Base-by-base conservation (phyloP, 2,888 invertebrate species). In the Cheilosia urbana region DNA sequence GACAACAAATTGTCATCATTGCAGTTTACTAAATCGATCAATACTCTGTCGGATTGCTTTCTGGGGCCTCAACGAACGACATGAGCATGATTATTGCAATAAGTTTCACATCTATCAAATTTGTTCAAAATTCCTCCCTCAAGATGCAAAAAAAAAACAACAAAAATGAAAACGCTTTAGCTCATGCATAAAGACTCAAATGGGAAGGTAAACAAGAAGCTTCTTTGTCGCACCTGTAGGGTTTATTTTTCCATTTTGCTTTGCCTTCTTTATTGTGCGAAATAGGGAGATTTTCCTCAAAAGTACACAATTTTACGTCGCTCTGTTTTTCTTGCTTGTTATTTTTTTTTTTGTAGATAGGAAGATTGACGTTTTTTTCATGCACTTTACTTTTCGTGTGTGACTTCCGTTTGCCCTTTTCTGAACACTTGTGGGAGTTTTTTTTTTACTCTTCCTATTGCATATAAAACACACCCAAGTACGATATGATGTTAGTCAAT, bases 401-500 rank as follows among this genome's bases (percentile, higher is more conserved):
- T 58, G 57, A 66, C 65, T 58, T 75, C 65, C 65, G 57, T 49
- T 66, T 42, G 55, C 45, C 55, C 47, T 75, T 75, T 75, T 72
- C 30, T 60, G 24, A 19, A 51, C 51, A 42, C 30, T 65, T 57
- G 49, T 13, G 11, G 9, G 34, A 27, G 17, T 62, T 62, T 19
- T 55, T 60, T 69, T 51, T 42, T 40, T 60, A n/a, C 11, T 49
- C 15, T 21, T 13, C 24, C 21, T 13, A 15, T 24, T 69, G 40
- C 55, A 77, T 53, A 55, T 57, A 42, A 47, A 63, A 21, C 62
- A 42, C 30, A 37, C 49, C 51, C 57, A 55, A 58, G 65, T 21
- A 69, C 51, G 51, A 51, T 72, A 66, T 68, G 73, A 75, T 73
- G 83, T 83, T 73, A 83, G 83, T 79, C 83, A 83, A 83, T 83